A percentile compares a stretch with the other conserved stretches of the same genome.
Evolutionary conservation across 2,888 invertebrate genomes (phyloP).

Genomic region (Cheilosia grossa): DNA sequence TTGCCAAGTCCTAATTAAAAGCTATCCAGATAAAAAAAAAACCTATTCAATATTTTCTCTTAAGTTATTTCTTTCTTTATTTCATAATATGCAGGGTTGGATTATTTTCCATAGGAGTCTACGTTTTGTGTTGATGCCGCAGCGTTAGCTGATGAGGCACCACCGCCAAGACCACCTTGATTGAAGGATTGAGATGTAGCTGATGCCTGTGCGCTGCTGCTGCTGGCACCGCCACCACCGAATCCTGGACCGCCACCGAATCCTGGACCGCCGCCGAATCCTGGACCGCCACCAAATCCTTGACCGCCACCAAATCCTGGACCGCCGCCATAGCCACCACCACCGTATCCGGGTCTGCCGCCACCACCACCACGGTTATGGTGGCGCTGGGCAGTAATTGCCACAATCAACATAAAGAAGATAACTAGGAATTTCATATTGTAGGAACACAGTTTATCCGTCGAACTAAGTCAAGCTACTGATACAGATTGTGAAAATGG

Average conservation of each 20-base stretch:
- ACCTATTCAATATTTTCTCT: neutral
- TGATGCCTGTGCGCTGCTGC: slow-evolving; percentile 2
- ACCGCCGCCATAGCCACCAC: slow-evolving; percentile 28
- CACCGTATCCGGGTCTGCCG: slow-evolving; percentile 26
- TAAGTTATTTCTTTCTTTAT: neutral
- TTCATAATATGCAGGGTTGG: neutral
- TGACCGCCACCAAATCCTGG: slow-evolving; percentile 19
- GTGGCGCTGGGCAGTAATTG: slow-evolving; percentile 76
- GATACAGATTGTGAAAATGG: slow-evolving; percentile 10
- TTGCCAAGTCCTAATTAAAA: neutral
- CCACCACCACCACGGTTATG: slow-evolving; percentile 12
- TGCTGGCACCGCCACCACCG: neutral
- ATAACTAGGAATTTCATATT: slow-evolving; percentile 79
- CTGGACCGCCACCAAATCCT: slow-evolving; percentile 13
- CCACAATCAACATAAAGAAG: slow-evolving; percentile 78
- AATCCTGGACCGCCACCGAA: slow-evolving; percentile 2
- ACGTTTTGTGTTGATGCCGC: slow-evolving; percentile 26
- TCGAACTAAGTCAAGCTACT: slow-evolving; percentile 6
- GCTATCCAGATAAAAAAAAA: too few species aligned
- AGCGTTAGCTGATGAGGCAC: slow-evolving; percentile 29
- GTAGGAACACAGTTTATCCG: neutral
- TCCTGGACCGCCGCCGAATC: slow-evolving; percentile 27
- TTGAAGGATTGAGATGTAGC: slow-evolving; percentile 14
- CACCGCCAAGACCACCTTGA: slow-evolving; percentile 20
- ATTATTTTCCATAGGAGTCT: slow-evolving; percentile 32